Conservation (phyloP, 2,113 vertebrate genomes). For the Nyctibius bracteatus region DNA sequence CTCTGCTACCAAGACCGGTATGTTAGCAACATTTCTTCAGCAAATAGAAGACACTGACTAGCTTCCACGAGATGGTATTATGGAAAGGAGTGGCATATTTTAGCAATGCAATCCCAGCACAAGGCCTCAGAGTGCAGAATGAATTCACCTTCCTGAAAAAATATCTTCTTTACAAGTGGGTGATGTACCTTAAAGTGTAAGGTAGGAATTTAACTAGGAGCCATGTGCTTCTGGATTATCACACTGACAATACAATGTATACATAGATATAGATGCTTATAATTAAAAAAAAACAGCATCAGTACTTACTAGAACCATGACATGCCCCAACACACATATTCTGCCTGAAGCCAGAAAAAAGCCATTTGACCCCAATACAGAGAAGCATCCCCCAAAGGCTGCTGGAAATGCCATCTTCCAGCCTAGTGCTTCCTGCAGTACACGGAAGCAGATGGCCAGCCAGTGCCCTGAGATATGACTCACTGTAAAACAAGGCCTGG, state of each 20-base stretch:
- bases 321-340: not conserved
- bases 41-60: not conserved
- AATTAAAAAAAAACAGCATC: not conserved
- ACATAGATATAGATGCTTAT: not conserved
- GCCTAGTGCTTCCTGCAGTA: not conserved
- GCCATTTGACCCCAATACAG: not conserved
- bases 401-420: not conserved
- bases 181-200: not conserved
- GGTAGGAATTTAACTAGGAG: not conserved
- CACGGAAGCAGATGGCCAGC: not conserved
- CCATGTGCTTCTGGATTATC: not conserved
- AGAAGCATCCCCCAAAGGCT: not conserved
- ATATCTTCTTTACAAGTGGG: not conserved
- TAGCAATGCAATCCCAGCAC: not conserved
- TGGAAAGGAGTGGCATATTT: not conserved
- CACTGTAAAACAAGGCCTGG: not conserved
- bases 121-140: not conserved
- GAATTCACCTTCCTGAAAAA: not conserved
- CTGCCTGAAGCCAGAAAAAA: not conserved
- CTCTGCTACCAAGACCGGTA: not conserved
- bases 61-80: not conserved
- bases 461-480: not conserved
- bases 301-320: not conserved
- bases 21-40: not conserved
- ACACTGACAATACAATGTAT: not conserved